Percentiles rank a stretch among this genome's conserved stretches.
These are phyloP conservation scores for Oligia strigilis DNA, from an alignment of 2,888 invertebrate species.

Conservation along the genomic window DNA sequence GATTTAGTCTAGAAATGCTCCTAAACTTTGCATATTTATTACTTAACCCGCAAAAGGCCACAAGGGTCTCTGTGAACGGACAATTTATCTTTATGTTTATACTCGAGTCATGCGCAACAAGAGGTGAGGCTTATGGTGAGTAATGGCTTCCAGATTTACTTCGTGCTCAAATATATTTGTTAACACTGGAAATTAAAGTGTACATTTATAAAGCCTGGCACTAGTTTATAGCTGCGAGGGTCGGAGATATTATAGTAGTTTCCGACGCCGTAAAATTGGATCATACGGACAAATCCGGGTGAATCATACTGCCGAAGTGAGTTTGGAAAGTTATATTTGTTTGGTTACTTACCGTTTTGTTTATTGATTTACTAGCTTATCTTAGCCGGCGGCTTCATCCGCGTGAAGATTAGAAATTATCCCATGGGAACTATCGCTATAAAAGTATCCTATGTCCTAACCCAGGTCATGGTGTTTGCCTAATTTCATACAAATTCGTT, in stretches of 20 bases:
- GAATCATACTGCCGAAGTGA: conserved; percentile 24
- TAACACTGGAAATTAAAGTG: conserved; percentile 69
- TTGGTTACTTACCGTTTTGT: conserved; percentile 33
- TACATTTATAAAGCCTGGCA: conserved; percentile 59
- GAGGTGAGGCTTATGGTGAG: conserved; percentile 73
- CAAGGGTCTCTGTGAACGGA: conserved; percentile 71
- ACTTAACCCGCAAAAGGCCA: conserved; percentile 76
- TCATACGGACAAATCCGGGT: conserved; percentile 47
- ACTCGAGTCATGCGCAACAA: conserved; percentile 71
- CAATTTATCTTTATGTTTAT: conserved; percentile 73
- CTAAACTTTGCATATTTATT: conserved; percentile 87
- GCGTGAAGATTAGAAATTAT: not conserved
- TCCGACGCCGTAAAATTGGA: conserved; percentile 59
- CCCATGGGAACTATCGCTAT: not conserved
- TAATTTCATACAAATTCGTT: conserved; percentile 1
- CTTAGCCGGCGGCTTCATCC: not conserved
- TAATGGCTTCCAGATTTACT: conserved; percentile 72
- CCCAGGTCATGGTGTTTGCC: not conserved
- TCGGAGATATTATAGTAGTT: conserved; percentile 62
- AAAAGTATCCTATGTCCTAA: not conserved
- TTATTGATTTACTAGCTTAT: conserved; percentile 19
- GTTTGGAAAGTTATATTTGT: conserved; percentile 32
- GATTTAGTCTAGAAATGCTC: conserved; percentile 84
- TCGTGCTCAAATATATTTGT: conserved; percentile 67
- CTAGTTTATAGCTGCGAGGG: conserved; percentile 59